Conservation (phyloP, 2,888 invertebrate species). For the Tetramorium bicarinatum region DNA sequence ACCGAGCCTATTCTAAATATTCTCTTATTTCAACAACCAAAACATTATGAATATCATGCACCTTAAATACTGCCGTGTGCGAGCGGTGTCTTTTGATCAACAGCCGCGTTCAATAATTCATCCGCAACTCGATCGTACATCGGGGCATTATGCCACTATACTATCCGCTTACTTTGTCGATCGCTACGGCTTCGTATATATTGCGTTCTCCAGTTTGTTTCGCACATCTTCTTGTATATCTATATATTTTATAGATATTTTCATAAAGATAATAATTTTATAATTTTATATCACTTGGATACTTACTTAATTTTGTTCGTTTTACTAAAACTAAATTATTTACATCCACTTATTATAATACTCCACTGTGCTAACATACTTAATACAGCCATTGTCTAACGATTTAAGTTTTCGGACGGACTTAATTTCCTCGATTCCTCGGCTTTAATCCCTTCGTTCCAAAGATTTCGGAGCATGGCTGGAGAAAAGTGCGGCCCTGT, state of each 20-base stretch:
- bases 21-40: background rate
- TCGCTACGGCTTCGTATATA: background rate
- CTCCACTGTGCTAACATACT: background rate
- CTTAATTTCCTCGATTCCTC: conserved; percentile 33
- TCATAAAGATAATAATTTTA: background rate
- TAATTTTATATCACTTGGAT: background rate
- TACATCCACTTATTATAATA: background rate
- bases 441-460: background rate
- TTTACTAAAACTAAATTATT: background rate
- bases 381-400: background rate
- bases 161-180: background rate
- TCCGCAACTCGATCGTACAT: conserved; percentile 78
- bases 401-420: conserved; percentile 41
- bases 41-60: background rate
- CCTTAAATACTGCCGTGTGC: conserved; percentile 55
- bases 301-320: background rate
- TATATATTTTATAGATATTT: background rate
- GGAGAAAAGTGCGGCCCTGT: conserved; percentile 81
- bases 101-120: conserved; percentile 81
- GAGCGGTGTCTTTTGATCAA: conserved; percentile 80
- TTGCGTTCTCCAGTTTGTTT: conserved; percentile 14
- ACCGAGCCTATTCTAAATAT: background rate
- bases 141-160: conserved; percentile 48
- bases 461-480: conserved; percentile 69
- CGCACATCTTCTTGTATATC: background rate